Conservation (phyloP, 1,140 invertebrate genomes). For the Megathymus violae region DNA sequence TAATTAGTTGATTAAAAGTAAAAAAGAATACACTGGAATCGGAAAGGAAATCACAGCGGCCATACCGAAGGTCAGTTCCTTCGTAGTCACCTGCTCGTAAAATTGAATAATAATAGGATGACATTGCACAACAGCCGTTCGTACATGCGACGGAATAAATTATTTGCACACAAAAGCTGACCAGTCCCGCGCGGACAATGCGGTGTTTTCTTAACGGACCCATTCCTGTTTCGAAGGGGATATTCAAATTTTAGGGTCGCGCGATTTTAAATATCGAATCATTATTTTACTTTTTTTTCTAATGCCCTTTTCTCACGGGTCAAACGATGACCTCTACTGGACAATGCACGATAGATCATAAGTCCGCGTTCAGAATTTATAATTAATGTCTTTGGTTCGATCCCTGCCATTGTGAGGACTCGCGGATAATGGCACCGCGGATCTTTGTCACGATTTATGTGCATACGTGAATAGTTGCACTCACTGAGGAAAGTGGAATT, state of each 20-base stretch:
- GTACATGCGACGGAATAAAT: constrained; percentile 73
- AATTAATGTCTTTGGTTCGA: constrained; percentile 71
- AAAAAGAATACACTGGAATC: not conserved
- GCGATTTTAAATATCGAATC: constrained; percentile 67
- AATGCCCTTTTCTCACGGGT: constrained; percentile 74
- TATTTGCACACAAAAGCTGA: constrained; percentile 68
- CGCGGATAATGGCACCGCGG: constrained; percentile 67
- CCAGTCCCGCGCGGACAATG: constrained; percentile 58
- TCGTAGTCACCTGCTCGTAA: constrained; percentile 60
- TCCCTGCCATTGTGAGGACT: constrained; percentile 60
- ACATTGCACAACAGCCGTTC: constrained; percentile 47
- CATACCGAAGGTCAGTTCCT: constrained; percentile 67
- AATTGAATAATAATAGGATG: constrained; percentile 74
- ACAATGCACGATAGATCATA: constrained; percentile 68
- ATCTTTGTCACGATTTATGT: constrained; percentile 66
- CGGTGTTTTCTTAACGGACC: constrained; percentile 75
- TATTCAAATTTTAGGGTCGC: constrained; percentile 82
- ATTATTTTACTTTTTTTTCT: constrained; percentile 63
- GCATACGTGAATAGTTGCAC: constrained; percentile 57
- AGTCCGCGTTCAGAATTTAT: constrained; percentile 70
- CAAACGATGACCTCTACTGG: constrained; percentile 75
- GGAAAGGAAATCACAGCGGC: constrained; percentile 6
- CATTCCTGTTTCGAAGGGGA: constrained; percentile 58
- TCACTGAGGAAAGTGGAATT: constrained; percentile 71
- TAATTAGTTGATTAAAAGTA: constrained; percentile 2